These are phyloP conservation scores for Nycticryphes semicollaris DNA, from an alignment of 2,113 vertebrate genomes.

Conservation along the genomic window DNA sequence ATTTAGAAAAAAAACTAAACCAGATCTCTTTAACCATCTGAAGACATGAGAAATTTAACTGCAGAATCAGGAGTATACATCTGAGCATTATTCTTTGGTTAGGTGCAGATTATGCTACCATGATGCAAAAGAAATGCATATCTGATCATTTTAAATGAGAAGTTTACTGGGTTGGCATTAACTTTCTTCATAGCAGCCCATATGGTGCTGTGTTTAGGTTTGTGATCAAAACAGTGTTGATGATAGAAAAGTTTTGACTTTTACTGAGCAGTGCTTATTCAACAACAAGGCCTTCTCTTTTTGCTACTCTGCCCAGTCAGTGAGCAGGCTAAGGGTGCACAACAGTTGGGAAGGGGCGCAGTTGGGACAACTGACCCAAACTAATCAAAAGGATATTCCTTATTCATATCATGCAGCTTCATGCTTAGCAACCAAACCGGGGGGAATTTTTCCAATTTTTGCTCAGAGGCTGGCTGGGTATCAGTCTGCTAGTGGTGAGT, in stretches of 20 bases:
- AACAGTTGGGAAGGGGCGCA: not conserved
- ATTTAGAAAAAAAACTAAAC: not conserved
- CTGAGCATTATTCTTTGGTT: not conserved
- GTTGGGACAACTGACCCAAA: not conserved
- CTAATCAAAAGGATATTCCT: not conserved
- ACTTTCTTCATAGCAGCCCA: not conserved
- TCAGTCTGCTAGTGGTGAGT: not conserved
- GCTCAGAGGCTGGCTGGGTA: rapidly evolving
- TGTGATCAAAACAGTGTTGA: not conserved
- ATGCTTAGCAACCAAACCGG: not conserved
- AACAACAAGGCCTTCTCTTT: not conserved
- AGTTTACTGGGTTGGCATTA: not conserved
- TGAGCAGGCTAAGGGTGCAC: rapidly evolving
- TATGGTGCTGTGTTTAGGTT: not conserved
- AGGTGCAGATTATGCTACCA: not conserved
- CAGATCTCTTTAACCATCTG: not conserved
- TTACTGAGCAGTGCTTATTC: not conserved
- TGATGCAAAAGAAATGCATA: not conserved
- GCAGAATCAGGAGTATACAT: not conserved
- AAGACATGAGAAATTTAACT: not conserved
- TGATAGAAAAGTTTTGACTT: not conserved
- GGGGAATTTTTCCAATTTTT: not conserved
- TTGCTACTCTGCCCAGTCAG: not conserved
- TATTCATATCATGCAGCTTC: not conserved
- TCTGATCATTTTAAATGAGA: not conserved